Conservation (phyloP, 2,888 invertebrate genomes). For the Monopis laevigella region DNA sequence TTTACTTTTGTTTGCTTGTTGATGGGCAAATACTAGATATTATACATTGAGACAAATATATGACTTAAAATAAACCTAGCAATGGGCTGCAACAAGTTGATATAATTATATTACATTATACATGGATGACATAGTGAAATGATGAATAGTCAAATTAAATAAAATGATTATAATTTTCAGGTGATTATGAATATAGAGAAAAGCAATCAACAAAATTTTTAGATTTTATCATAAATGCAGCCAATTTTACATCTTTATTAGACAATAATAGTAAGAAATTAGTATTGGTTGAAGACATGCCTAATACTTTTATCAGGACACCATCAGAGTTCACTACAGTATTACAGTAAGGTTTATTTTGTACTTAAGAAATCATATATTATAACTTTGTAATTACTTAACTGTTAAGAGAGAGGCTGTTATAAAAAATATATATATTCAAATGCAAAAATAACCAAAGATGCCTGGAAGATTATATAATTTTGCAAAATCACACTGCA, state of each 20-base stretch:
- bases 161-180: conserved; percentile 34
- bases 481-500: too few relatives aligned
- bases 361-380: background rate
- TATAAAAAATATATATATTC: too few relatives aligned
- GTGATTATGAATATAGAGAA: conserved; percentile 53
- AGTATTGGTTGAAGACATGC: conserved; percentile 83
- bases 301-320: conserved; percentile 77
- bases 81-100: too few relatives aligned
- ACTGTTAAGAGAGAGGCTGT: background rate
- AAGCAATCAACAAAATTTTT: conserved; percentile 76
- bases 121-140: too few relatives aligned
- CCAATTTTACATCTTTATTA: conserved; percentile 75
- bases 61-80: too few relatives aligned
- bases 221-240: conserved; percentile 80
- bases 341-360: conserved; percentile 69
- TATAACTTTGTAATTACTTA: background rate
- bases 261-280: conserved; percentile 65
- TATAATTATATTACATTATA: too few relatives aligned
- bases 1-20: too few relatives aligned
- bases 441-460: too few relatives aligned
- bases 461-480: too few relatives aligned
- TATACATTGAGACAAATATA: too few relatives aligned
- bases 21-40: too few relatives aligned
- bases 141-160: too few relatives aligned
- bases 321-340: conserved; percentile 72